Base-by-base conservation (phyloP, 2,888 invertebrate genomes). In the Brachyopa scutellaris region DNA sequence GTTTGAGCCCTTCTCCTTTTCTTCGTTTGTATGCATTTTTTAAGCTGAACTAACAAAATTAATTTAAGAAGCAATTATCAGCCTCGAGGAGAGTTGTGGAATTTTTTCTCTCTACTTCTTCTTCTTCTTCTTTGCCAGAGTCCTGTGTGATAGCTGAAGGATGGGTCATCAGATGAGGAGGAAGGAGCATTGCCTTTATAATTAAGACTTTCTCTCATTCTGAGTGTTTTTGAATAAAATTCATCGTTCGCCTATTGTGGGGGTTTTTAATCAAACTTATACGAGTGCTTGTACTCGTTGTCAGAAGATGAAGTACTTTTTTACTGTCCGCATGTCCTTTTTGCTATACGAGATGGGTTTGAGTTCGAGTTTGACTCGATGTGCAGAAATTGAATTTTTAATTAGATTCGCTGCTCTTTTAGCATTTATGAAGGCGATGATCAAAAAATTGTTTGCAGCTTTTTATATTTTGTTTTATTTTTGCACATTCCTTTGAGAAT, bases 11-110 rank as follows among this genome's bases (percentile, higher is more conserved):
- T 49, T 21, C 9, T 26, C 19, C 67, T 59, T 33, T n/a, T 23
- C 29, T 33, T 21, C 8, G 31, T 53, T 36, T n/a, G 31, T 36
- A 51, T 66, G 51, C 61, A 49, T 47, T 57, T 51, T 69, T 69
- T 36, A 61, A 55, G 45, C 57, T 59, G 70, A 76, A 76, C 76
- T 31, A 80, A 76, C 76, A 64, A 66, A 82, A 70, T 82, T 66
- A 76, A 82, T 82, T 76, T 76, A 76, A 76, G 76, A 82, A 82
- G 80, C 70, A 82, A 82, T 82, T 82, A 76, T 70, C 80, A 66
- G 51, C 64, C 57, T 59, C 57, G 38, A 45, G 47, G 17, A 33
- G 29, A 57, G 38, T 11, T 4, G n/a, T n/a, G 7, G 9, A 13
- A n/a, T 42, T 69, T 42, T 29, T 38, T 19, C 19, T 8, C 3